These are phyloP conservation scores for Lucinisca nassula DNA, from an alignment of 2,888 invertebrate species.

Conservation along the genomic window DNA sequence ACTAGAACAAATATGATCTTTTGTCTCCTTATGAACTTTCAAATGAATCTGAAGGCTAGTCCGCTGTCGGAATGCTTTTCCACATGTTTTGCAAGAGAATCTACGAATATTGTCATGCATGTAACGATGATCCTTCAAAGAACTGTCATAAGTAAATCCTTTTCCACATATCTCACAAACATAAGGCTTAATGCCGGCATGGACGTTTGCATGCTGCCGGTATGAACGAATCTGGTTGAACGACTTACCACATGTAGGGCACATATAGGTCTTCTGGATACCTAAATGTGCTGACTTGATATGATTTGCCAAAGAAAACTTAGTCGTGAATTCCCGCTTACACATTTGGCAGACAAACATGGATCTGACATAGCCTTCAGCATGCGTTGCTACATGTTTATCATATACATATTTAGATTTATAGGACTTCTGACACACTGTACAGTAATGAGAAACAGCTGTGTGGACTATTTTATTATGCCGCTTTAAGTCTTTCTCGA, in stretches of 20 bases:
- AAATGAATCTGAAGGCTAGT: conserved; percentile 88
- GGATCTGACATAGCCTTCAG: conserved; percentile 76
- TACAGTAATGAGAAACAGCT: conserved; percentile 74
- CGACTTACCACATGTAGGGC: conserved; percentile 83
- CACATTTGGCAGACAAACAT: conserved; percentile 80
- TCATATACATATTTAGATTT: conserved; percentile 76
- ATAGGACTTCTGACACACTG: conserved; percentile 79
- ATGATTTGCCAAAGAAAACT: conserved; percentile 80
- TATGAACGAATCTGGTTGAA: conserved; percentile 82
- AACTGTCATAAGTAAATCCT: conserved; percentile 82
- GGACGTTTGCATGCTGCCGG: conserved; percentile 82
- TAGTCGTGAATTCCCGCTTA: conserved; percentile 79
- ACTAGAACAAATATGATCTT: conserved; percentile 86
- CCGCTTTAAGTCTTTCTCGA: conserved; percentile 78
- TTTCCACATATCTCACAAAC: conserved; percentile 82
- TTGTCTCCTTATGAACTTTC: conserved; percentile 87
- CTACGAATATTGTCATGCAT: conserved; percentile 85
- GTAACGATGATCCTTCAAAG: conserved; percentile 84
- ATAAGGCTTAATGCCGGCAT: conserved; percentile 81
- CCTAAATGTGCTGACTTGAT: conserved; percentile 81
- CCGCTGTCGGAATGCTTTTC: conserved; percentile 86
- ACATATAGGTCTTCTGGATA: conserved; percentile 77
- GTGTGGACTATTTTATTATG: conserved; percentile 75
- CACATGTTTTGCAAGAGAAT: conserved; percentile 87
- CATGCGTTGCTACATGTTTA: conserved; percentile 78